phyloP scores from a whole-genome alignment of 2,797 vertebrate genomes.

The Rhinoraja longicauda region DNA sequence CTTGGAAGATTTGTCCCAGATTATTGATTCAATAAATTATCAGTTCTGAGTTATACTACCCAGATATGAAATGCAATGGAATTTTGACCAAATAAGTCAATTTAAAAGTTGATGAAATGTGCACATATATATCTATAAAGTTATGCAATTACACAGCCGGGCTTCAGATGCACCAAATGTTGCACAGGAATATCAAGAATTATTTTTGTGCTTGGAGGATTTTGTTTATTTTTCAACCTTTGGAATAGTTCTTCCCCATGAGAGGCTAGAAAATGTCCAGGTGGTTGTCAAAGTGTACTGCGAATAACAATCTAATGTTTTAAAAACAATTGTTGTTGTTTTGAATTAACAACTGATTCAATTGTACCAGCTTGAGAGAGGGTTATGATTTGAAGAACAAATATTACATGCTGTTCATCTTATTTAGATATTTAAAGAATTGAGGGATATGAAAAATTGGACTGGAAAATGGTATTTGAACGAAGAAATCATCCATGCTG shows the following conservation, averaged over 20 bases:
- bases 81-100: background rate
- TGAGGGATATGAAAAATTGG: too few relatives aligned
- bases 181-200: background rate
- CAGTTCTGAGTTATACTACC: background rate
- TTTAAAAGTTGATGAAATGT: background rate
- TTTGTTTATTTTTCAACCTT: background rate
- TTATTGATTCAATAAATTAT: background rate
- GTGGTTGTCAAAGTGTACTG: background rate
- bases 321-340: background rate
- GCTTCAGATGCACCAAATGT: background rate
- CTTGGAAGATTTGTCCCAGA: background rate
- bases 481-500: too few relatives aligned
- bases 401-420: background rate
- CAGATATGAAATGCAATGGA: background rate
- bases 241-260: background rate
- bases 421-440: too few relatives aligned
- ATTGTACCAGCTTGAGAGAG: background rate
- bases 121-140: background rate
- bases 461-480: too few relatives aligned
- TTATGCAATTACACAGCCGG: background rate
- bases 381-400: background rate
- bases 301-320: background rate
- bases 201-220: background rate
- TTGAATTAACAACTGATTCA: background rate
- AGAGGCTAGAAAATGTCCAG: background rate